Base-by-base conservation (phyloP, 2,888 invertebrate genomes). In the Ennomos quercinarius region DNA sequence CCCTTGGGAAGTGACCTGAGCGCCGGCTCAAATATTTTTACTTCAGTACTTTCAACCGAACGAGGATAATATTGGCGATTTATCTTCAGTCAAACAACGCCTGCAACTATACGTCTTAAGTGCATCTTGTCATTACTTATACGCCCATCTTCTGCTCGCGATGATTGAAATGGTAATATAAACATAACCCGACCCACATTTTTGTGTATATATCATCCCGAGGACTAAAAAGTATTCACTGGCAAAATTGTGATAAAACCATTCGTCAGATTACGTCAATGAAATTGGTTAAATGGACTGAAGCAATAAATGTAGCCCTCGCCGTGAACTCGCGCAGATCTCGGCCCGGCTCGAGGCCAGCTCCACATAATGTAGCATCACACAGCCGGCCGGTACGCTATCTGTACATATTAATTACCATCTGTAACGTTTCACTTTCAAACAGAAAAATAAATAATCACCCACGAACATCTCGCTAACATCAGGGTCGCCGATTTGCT, bases 231-330 rank as follows among this genome's bases (percentile, higher is more conserved):
- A 35, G 40, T 50, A 10, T 27, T 27, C 12, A 49, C 13, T 27
- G 45, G 34, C 45, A 48, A 48, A 47, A 47, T 27, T 27, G 40
- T 17, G 75, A 82, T 86, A 83, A 81, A 82, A 80, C 67, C 17
- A 67, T 68, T 68, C 57, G 59, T 70, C 73, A 76, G 77, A 80
- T 88, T 89, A 84, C 89, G 87, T 88, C 89, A 87, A 77, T 83
- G 83, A 82, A 81, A 85, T 87, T 80, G 83, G 87, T 83, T 86
- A 89, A 85, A 88, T 88, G 85, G 83, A 86, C 79, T 81, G 76
- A 64, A 77, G 86, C 75, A 84, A 85, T 88, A 87, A 87, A 84
- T 78, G 83, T 78, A 84, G 83, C 88, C 89, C 86, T 89, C 82
- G 77, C 89, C 89, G 79, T 90, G 91, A 91, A 89, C 90, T 82